Conservation (phyloP, 2,888 invertebrate species). For the Minunthozetes semirufus region DNA sequence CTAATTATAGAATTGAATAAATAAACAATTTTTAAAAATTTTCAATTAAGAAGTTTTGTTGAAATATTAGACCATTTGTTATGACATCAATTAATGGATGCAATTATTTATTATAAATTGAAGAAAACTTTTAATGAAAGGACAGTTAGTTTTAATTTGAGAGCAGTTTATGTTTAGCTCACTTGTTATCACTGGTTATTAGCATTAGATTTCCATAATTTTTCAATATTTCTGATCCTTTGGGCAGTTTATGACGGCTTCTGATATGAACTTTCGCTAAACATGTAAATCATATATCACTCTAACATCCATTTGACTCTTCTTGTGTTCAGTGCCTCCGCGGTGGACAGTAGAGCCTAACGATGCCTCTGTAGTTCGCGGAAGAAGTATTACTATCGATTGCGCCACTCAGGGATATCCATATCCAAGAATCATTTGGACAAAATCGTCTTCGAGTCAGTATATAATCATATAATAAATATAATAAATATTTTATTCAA, state of each 20-base stretch:
- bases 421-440: slow-evolving; percentile 42
- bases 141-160: no score
- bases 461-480: slow-evolving; percentile 27
- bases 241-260: slow-evolving; percentile 13
- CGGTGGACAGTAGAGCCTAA: slow-evolving; percentile 44
- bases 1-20: no score
- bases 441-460: slow-evolving; percentile 37
- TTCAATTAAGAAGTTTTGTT: no score
- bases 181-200: slow-evolving; percentile 8
- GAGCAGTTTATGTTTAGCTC: background rate
- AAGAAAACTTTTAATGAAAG: no score
- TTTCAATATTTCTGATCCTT: slow-evolving; percentile 14
- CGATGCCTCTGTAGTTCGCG: slow-evolving; percentile 44
- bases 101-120: no score
- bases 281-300: slow-evolving; percentile 12
- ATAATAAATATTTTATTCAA: slow-evolving; percentile 3
- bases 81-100: no score
- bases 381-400: slow-evolving; percentile 41
- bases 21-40: no score
- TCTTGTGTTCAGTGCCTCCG: slow-evolving; percentile 42
- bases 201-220: slow-evolving; percentile 29
- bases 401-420: slow-evolving; percentile 44
- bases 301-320: background rate
- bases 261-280: background rate
- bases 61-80: no score